Base-by-base conservation (phyloP, 1,140 invertebrate genomes). In the Drosophila ogumai region DNA sequence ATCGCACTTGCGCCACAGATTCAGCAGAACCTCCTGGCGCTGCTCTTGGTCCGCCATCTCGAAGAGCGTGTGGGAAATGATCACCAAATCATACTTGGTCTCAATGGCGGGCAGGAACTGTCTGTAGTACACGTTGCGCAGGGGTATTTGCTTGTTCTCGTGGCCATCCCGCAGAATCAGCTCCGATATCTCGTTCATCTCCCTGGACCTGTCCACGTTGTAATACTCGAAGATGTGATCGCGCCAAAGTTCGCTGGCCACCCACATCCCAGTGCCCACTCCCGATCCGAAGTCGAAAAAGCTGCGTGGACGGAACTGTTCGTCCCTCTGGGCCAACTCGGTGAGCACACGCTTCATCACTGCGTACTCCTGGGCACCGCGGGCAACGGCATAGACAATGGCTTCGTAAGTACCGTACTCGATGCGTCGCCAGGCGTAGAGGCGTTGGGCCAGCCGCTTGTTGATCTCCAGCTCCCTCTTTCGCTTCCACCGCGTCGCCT, bases 271-370 rank as follows among this genome's bases (percentile, higher is more conserved):
- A 32, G 96, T 96, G 3, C 97, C 98, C 47, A 97, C 92, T 15
- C 98, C 98, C 49, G 97, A 98, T 7, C 98, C 98, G 93, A 98
- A 98, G 93, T 99, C 98, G 91, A 98, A 96, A 59, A 98, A 94
- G 60, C 95, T 95, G 66, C 93, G 93, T 0, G 98, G 98, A 47
- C 93, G 92, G 92, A 97, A 99, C n/a, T 95, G 73, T 47, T 93
- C 93, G 91, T 96, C 93, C 31, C 94, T 93, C 52, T 86, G 80
- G 69, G 93, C 93, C 47, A 98, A 96, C 94, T 98, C 97, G 12
- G 94, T 93, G 55, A 99, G 95, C 58, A 98, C 95, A 82, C 93
- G 94, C 58, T 92, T 82, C 28, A 98, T 87, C 8, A 95, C 94
- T 6, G 96, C 95, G 94, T 97, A 98, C 68, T 99, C 97, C 7